Percentiles rank a stretch among this genome's conserved stretches.
Evolutionary conservation across 1,140 invertebrate genomes (phyloP).

Genomic region (Neoseiulus cucumeris): DNA sequence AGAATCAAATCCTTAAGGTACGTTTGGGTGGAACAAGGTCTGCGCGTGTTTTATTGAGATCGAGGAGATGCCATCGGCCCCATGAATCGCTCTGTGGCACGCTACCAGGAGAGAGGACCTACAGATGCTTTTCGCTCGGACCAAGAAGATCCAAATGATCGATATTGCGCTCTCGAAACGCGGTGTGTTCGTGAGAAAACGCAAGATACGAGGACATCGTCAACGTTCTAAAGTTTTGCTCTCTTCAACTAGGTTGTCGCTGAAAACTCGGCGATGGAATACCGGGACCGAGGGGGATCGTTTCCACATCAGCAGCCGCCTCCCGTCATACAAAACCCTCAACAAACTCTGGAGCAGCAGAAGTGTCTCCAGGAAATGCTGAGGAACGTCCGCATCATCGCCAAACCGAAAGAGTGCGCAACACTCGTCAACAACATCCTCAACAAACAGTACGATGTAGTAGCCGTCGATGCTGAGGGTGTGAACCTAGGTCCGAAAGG

Average conservation of each 20-base stretch:
- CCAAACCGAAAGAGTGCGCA: conserved; percentile 36
- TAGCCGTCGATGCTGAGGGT: conserved; percentile 74
- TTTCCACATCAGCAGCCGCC: neutral
- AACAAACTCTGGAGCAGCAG: conserved; percentile 1
- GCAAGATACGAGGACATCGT: no score
- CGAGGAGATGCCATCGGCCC: no score
- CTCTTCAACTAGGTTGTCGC: conserved; percentile 33
- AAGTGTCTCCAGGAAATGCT: conserved; percentile 11
- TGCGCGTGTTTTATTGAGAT: no score
- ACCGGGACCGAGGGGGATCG: conserved; percentile 15
- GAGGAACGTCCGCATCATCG: conserved; percentile 18
- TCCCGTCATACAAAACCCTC: conserved; percentile 13
- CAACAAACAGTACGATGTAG: conserved; percentile 30
- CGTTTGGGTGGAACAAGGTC: neutral
- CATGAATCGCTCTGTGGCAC: no score
- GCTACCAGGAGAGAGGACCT: no score
- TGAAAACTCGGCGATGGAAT: conserved; percentile 64
- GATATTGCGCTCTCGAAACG: no score
- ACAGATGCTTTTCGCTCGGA: no score
- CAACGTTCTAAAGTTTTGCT: conserved; percentile 10
- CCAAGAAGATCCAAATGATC: no score
- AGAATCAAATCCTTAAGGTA: conserved; percentile 11
- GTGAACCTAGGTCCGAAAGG: conserved; percentile 54
- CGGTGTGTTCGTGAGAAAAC: no score
- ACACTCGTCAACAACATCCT: conserved; percentile 54